phyloP scores from a whole-genome alignment of 2,797 vertebrate species.

The Orestias chungarensis region DNA sequence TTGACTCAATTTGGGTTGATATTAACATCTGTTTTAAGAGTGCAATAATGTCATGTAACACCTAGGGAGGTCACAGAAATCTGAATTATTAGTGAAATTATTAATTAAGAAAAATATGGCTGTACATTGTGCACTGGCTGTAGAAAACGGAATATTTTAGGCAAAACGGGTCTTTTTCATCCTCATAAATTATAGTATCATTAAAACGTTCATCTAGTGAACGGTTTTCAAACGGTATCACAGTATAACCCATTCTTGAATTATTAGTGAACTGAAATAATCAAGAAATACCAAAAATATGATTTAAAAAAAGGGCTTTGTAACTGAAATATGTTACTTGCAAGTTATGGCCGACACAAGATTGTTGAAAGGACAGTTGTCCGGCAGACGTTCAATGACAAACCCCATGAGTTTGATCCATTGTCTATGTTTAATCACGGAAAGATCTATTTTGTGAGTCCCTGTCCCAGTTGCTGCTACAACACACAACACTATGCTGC shows the following conservation, averaged over 20 bases:
- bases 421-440: not conserved
- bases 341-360: not conserved
- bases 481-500: not conserved
- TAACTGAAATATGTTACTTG: not conserved
- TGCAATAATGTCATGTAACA: too few relatives aligned
- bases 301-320: not conserved
- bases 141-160: not conserved
- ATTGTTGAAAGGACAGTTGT: not conserved
- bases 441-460: not conserved
- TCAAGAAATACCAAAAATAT: not conserved
- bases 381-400: not conserved
- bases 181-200: not conserved
- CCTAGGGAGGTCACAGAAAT: not conserved
- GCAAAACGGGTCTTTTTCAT: too few relatives aligned
- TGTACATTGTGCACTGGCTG: not conserved
- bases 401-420: not conserved
- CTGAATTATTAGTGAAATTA: not conserved
- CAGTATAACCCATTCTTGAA: not conserved
- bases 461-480: not conserved
- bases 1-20: too few relatives aligned
- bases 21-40: too few relatives aligned
- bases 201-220: not conserved
- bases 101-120: not conserved
- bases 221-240: not conserved
- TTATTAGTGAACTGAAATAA: not conserved